Conservation (phyloP, 2,113 vertebrate species). For the Onychostruthus taczanowskii region DNA sequence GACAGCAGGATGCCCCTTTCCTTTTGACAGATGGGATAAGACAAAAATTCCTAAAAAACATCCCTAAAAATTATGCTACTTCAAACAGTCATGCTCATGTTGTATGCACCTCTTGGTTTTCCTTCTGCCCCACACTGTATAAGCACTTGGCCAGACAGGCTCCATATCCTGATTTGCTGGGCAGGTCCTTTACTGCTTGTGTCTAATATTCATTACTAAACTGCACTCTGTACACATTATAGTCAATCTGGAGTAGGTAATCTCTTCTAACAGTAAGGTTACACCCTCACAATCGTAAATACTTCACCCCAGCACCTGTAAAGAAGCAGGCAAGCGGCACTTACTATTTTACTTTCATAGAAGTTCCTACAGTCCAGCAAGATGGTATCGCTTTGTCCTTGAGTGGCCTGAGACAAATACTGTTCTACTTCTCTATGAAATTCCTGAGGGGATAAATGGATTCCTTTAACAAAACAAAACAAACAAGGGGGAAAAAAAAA, state of each 20-base stretch:
- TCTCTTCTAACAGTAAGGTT: background rate
- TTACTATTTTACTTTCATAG: slow-evolving; percentile 98
- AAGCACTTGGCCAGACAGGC: background rate
- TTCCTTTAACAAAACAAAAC: slow-evolving; percentile 72
- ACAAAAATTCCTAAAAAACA: background rate
- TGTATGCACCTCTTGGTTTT: background rate
- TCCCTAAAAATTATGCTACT: background rate
- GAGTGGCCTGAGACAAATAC: slow-evolving; percentile 74
- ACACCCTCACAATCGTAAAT: background rate
- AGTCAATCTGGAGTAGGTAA: background rate
- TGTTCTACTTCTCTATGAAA: slow-evolving; percentile 91
- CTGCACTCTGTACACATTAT: background rate
- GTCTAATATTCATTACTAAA: background rate
- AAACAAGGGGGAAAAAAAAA: background rate
- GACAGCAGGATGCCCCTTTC: background rate
- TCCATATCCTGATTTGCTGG: background rate
- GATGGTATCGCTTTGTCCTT: slow-evolving; percentile 78
- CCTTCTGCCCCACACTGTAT: background rate
- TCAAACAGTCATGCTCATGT: background rate
- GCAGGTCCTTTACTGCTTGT: background rate
- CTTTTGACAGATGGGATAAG: background rate
- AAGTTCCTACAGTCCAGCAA: slow-evolving; percentile 97
- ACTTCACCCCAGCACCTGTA: background rate
- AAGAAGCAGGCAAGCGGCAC: slow-evolving; percentile 40
- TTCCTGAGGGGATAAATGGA: slow-evolving; percentile 87